Percentiles rank a stretch among this genome's conserved stretches.
Evolutionary conservation across 92 coral and sea anemone genomes (phyloP).

Genomic region (Epizoanthus fatuus): DNA sequence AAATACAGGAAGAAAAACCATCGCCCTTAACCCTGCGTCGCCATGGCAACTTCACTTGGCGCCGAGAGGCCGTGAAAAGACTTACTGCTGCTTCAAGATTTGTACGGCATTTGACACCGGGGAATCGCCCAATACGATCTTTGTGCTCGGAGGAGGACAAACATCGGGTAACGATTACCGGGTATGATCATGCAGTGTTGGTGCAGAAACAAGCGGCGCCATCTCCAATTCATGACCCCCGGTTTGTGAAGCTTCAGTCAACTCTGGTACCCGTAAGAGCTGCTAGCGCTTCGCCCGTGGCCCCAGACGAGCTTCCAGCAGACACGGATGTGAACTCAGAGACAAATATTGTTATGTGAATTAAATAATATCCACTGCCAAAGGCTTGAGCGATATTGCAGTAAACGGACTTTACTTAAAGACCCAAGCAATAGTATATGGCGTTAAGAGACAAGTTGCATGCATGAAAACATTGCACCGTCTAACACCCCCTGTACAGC

Average conservation of each 20-base stretch:
- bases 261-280: background rate
- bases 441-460: too few species aligned
- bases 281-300: background rate
- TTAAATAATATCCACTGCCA: too few species aligned
- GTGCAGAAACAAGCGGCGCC: background rate
- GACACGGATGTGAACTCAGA: background rate
- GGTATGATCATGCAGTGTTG: background rate
- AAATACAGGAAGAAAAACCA: constrained; percentile 1
- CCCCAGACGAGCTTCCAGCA: background rate
- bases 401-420: too few species aligned
- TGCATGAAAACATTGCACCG: too few species aligned
- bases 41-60: constrained; percentile 36
- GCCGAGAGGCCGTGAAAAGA: constrained; percentile 27
- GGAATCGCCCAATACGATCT: constrained; percentile 7
- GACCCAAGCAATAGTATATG: too few species aligned
- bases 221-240: background rate
- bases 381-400: too few species aligned
- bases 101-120: constrained; percentile 29
- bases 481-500: too few species aligned
- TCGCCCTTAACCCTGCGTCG: constrained; percentile 11
- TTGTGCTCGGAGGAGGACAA: background rate
- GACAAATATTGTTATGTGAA: too few species aligned
- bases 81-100: constrained; percentile 16
- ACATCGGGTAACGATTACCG: background rate
- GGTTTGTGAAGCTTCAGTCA: constrained; percentile 6